Evolutionary conservation across 2,113 vertebrate species (phyloP), one percentile per base, ranked within the genome.

Genomic region (Dinomys branickii): DNA sequence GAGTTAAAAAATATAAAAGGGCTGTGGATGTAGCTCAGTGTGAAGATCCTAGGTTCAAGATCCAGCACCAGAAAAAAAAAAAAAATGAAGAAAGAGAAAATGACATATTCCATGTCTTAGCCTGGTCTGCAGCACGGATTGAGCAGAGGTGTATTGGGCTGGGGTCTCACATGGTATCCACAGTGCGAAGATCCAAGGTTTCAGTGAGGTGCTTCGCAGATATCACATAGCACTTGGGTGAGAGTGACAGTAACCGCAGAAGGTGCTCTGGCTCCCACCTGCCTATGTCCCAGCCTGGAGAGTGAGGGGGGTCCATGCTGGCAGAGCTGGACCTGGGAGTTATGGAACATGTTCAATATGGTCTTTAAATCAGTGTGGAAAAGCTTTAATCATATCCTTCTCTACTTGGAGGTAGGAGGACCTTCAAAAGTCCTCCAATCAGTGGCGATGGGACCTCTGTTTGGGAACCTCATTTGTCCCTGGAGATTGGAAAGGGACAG

Each of bases 331-430:
- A 75, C 50, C 30, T 13, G 50, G 63, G 28, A 16, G 22, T 58
- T 73, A 1, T 24, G 1, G 2, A 85, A 50, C 82, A 59, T 97
- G 87, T 78, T 92, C 84, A 7, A 50, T 69, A 73, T 97, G 90
- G 93, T 88, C 88, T 96, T 95, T 86, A 93, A 97, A 88, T 87
- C 81, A 63, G 26, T 3, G 13, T 82, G 71, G 69, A 28, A 85
- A 63, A 87, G 71, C 58, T 94, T 93, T 96, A 88, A 88, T 91
- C 88, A 63, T 17, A 52, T 88, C 47, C 28, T 96, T 89, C 94
- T 78, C 78, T 91, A 30, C 82, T 50, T 54, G 82, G 77, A 93
- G 59, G 65, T 61, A 83, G 47, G 52, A 35, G 75, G 71, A 87
- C 47, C 69, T 94, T 91, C 58, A 52, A 87, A 77, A 83, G 52